Conservation (phyloP, 1,140 invertebrate genomes). For the Leguminivora glycinivorella region DNA sequence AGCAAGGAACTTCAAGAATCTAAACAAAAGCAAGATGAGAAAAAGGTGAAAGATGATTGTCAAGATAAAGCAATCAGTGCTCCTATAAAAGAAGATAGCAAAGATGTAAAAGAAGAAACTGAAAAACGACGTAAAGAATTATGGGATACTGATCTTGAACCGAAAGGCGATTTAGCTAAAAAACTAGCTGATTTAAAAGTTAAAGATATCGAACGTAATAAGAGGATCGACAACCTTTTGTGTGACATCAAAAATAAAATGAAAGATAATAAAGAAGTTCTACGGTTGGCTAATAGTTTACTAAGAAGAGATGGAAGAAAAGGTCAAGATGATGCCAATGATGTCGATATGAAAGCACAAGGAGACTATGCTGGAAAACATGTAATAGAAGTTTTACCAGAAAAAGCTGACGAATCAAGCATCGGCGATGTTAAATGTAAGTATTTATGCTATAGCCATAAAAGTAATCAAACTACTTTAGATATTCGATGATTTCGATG, state of each 20-base stretch:
- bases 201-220: conserved; percentile 54
- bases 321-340: conserved; percentile 37
- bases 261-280: conserved; percentile 71
- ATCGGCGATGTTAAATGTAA: conserved; percentile 23
- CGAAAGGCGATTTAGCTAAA: conserved; percentile 47
- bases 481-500: too few species aligned
- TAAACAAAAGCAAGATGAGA: conserved; percentile 29
- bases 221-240: conserved; percentile 60
- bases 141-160: conserved; percentile 49
- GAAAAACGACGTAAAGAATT: conserved; percentile 46
- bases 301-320: conserved; percentile 55
- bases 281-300: conserved; percentile 66
- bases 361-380: conserved; percentile 48
- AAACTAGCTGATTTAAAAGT: conserved; percentile 45
- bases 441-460: background rate
- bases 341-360: conserved; percentile 53
- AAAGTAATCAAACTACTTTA: background rate
- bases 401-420: background rate
- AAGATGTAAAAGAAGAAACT: conserved; percentile 24
- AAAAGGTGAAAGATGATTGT: conserved; percentile 27
- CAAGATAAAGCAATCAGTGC: conserved; percentile 1
- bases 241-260: conserved; percentile 69
- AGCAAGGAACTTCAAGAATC: conserved; percentile 6
- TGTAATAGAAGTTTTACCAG: conserved; percentile 14
- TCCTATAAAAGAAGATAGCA: background rate